Base-by-base conservation (phyloP, 2,113 vertebrate species). In the Passer domesticus region DNA sequence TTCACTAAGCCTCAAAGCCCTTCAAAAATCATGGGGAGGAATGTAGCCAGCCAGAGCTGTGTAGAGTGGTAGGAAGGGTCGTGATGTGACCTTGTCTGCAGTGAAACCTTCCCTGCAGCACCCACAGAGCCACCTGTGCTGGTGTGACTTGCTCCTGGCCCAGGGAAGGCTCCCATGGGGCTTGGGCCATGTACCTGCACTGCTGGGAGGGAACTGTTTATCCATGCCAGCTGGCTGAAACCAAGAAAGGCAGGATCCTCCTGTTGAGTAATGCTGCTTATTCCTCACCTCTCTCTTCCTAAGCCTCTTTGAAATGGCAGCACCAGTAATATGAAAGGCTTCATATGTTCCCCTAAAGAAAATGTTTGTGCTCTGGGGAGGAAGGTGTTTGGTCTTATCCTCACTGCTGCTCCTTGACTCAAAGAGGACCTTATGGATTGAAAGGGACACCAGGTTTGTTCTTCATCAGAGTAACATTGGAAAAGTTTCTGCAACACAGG, bases 71-170 rank as follows among this genome's bases (percentile, higher is more conserved):
- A 27, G 37, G 11, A 84, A 89, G 44, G 68, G 28, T 39, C 0
- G 0, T 33, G 7, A n/a, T 47, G n/a, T 88, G 70, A 79, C 50
- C 13, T 77, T 39, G 27, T 63, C 18, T 44, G 37, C 30, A 35
- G 39, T 16, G 39, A 25, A 62, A 52, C 41, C 27, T 60, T 30
- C 31, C 13, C 22, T 68, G 35, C 30, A 35, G 13, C 11, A 3
- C 25, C 15, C 35, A 19, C 50, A 77, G 76, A 63, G 31, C 50
- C 72, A 6, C 23, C 16, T 21, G 37, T 27, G 4, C 15, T 59
- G 56, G 4, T 1, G 2, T 22, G 56, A 19, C 35, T 33, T 52
- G 14, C 14, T 50, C 5, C 3, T 24, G n/a, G 46, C 0, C 0
- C 15, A 81, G 6, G 1, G 4, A 59, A 67, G 39, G 47, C 35